Evolutionary conservation across 92 coral and sea anemone species (phyloP), one percentile per base, ranked within the genome.

Genomic region (Phymanthus crucifer): DNA sequence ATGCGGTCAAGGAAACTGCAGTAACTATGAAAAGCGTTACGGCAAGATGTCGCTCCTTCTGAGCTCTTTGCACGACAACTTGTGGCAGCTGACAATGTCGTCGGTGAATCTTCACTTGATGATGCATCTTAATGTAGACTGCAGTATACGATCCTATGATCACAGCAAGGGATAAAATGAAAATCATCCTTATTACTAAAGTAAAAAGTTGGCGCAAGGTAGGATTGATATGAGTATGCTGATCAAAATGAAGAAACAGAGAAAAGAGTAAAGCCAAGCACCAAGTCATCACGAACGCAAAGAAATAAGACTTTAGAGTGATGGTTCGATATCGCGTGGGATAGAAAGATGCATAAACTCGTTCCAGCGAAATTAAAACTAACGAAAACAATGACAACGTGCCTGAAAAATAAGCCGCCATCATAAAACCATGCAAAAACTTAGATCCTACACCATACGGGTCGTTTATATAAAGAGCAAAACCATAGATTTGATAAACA

Each of bases 31-130:
- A 37, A 31, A 76, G 66, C 11, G 80, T 76, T 0, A 57, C 61
- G 6, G 80, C 80, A 35, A 76, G 80, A 35, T 76, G 72, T 64
- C 23, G 38, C n/a, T 76, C 80, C 43, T 48, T 61, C 46, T 57
- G 16, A 33, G 71, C 36, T 57, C 54, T 76, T 33, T 58, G 33
- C 8, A 61, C 23, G 18, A 69, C 14, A 21, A 57, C 56, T 23
- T 6, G 21, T 13, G 9, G 54, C 11, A 19, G 52, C 37, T 57
- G 13, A 3, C 16, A 24, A 6, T 57, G 66, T 57, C 24, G 52
- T 36, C 58, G 71, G 18, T 32, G 27, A 4, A 5, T 2, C 6
- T 40, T 36, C 37, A 35, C 43, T 50, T 76, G 80, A 21, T 18
- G 9, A 23, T 47, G n/a, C 4, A 76, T 76, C 80, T 76, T 76